phyloP scores from a whole-genome alignment of 2,113 vertebrate species.

The Trachemys scripta region DNA sequence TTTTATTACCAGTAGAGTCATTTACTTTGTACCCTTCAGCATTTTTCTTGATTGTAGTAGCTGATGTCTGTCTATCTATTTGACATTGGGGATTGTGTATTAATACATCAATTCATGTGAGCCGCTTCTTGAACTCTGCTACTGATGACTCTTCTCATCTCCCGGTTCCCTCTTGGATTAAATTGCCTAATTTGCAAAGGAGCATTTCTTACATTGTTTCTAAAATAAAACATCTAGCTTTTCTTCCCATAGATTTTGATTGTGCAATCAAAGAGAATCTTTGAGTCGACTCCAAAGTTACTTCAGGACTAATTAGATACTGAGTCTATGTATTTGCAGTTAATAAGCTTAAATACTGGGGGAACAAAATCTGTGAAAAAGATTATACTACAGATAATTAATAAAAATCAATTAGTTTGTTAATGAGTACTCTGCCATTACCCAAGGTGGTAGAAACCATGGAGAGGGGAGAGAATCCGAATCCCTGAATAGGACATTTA shows the following conservation, averaged over 20 bases:
- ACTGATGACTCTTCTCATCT: not conserved
- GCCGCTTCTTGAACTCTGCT: not conserved
- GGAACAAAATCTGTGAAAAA: slow-evolving; percentile 78
- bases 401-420: slow-evolving; percentile 89
- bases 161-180: not conserved
- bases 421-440: slow-evolving; percentile 84
- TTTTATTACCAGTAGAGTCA: not conserved
- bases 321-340: slow-evolving; percentile 69
- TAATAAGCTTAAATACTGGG: slow-evolving; percentile 83
- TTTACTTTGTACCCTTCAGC: not conserved
- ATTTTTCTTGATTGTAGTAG: not conserved
- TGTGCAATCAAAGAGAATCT: slow-evolving; percentile 38
- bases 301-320: slow-evolving; percentile 76
- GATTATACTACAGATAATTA: slow-evolving; percentile 85
- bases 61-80: not conserved
- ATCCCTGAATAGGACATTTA: slow-evolving; percentile 75
- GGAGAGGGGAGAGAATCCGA: slow-evolving; percentile 48
- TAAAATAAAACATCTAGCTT: not conserved
- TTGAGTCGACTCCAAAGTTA: slow-evolving; percentile 69
- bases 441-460: slow-evolving; percentile 80
- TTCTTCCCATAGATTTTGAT: not conserved
- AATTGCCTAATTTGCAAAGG: not conserved
- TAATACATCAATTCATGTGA: not conserved
- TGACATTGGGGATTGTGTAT: not conserved
- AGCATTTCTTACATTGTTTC: not conserved